Evolutionary conservation across 2,888 invertebrate species (phyloP).

Genomic region (Ichneumoninae sp.): DNA sequence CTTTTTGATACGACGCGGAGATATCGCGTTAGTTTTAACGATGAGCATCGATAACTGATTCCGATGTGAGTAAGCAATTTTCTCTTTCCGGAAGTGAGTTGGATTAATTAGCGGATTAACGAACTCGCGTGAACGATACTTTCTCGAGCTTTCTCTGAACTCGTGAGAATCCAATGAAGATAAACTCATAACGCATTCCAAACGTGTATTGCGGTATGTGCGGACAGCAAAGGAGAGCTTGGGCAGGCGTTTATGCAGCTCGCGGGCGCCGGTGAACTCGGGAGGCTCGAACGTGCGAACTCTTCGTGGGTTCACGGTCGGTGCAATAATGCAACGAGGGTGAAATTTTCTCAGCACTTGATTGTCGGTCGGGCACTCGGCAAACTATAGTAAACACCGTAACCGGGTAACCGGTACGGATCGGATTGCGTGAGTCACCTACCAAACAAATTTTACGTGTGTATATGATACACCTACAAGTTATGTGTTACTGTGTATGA

Average conservation of each 20-base stretch:
- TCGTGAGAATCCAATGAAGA: not conserved
- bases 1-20: not conserved
- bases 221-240: not conserved
- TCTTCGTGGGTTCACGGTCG: conserved; percentile 68
- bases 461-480: not conserved
- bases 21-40: not conserved
- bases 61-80: not conserved
- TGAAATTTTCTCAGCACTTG: conserved; percentile 71
- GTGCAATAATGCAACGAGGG: conserved; percentile 57
- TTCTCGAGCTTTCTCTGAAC: not conserved
- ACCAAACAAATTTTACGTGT: conserved; percentile 68
- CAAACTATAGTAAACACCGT: conserved; percentile 54
- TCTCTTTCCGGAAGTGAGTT: not conserved
- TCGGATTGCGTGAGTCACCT: conserved; percentile 73
- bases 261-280: conserved; percentile 47
- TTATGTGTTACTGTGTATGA: conserved; percentile 7
- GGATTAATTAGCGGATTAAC: not conserved
- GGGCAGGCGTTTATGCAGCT: not conserved
- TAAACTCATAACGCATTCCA: not conserved
- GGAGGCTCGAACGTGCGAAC: conserved; percentile 62
- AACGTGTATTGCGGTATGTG: not conserved
- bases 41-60: not conserved
- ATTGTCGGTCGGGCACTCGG: conserved; percentile 40
- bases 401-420: conserved; percentile 66
- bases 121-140: not conserved